Conservation (phyloP, 2,888 invertebrate genomes). For the Rhabditoides inermis region DNA sequence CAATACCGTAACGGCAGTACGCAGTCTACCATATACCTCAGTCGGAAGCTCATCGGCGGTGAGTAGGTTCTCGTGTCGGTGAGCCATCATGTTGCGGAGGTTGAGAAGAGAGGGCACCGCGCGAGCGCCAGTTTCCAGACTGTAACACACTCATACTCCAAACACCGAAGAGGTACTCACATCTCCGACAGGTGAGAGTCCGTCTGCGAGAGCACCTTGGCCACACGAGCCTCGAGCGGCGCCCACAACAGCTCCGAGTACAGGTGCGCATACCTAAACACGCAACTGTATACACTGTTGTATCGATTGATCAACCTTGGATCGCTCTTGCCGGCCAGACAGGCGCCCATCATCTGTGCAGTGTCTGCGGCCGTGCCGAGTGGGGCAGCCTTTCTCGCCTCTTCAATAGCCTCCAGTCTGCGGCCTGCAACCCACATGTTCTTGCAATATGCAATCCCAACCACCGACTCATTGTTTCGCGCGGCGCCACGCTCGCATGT, state of each 20-base stretch:
- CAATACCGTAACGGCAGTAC: too few relatives aligned
- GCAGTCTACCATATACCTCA: constrained; percentile 15
- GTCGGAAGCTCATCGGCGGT: constrained; percentile 86
- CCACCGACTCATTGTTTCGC: too few relatives aligned
- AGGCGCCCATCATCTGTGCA: constrained; percentile 10
- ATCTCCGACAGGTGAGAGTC: constrained; percentile 20
- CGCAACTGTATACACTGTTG: neutral
- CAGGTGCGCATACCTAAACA: constrained; percentile 6
- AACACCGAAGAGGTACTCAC: constrained; percentile 15
- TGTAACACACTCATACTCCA: constrained; percentile 43
- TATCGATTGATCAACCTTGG: neutral
- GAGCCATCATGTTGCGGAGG: constrained; percentile 57
- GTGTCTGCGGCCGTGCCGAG: constrained; percentile 3
- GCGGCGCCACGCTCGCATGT: too few relatives aligned
- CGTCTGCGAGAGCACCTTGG: constrained; percentile 21
- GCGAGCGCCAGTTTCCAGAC: constrained; percentile 81
- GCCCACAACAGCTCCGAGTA: constrained; percentile 11
- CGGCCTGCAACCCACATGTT: neutral
- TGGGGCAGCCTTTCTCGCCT: neutral
- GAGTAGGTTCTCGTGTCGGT: constrained; percentile 71
- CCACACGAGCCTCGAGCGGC: constrained; percentile 20
- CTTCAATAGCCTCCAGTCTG: neutral
- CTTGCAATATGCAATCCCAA: neutral
- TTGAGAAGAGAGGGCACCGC: constrained; percentile 88
- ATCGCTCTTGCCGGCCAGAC: constrained; percentile 9